Evolutionary conservation across 2,797 vertebrate species (phyloP).

Genomic region (Coregonus suidteri): DNA sequence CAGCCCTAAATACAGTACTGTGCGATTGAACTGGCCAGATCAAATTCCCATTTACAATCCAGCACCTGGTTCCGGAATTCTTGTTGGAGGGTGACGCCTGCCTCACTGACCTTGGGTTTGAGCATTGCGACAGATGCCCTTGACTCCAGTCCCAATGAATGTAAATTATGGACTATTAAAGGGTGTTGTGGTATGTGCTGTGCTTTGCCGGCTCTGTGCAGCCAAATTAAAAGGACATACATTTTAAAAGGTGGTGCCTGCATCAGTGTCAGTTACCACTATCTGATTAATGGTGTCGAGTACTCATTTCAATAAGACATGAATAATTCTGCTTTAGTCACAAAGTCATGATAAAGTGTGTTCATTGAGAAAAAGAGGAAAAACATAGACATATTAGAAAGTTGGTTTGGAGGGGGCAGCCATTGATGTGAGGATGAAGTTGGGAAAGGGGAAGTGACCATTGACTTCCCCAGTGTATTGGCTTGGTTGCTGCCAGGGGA

Average conservation of each 20-base stretch:
- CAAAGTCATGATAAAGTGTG: slow-evolving; percentile 65
- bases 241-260: slow-evolving; percentile 68
- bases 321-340: slow-evolving; percentile 67
- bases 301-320: slow-evolving; percentile 73
- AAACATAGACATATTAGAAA: slow-evolving; percentile 49
- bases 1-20: neutral
- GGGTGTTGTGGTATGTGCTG: slow-evolving; percentile 48
- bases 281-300: slow-evolving; percentile 71
- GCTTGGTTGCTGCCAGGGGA: slow-evolving; percentile 34
- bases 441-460: neutral
- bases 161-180: slow-evolving; percentile 61
- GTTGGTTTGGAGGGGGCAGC: neutral
- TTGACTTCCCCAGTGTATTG: slow-evolving; percentile 33
- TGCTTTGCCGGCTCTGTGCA: slow-evolving; percentile 45
- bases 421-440: no score
- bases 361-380: slow-evolving; percentile 50
- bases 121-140: slow-evolving; percentile 30
- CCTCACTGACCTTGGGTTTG: slow-evolving; percentile 46
- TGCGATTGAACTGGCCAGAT: neutral
- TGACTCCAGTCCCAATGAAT: slow-evolving; percentile 40
- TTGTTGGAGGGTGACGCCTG: slow-evolving; percentile 29
- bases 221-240: slow-evolving; percentile 71
- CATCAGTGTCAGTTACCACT: slow-evolving; percentile 58
- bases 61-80: slow-evolving; percentile 12
- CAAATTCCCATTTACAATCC: slow-evolving; percentile 15